These are phyloP conservation scores for Jaculus jaculus DNA, from an alignment of 2,113 vertebrate species.

Conservation along the genomic window DNA sequence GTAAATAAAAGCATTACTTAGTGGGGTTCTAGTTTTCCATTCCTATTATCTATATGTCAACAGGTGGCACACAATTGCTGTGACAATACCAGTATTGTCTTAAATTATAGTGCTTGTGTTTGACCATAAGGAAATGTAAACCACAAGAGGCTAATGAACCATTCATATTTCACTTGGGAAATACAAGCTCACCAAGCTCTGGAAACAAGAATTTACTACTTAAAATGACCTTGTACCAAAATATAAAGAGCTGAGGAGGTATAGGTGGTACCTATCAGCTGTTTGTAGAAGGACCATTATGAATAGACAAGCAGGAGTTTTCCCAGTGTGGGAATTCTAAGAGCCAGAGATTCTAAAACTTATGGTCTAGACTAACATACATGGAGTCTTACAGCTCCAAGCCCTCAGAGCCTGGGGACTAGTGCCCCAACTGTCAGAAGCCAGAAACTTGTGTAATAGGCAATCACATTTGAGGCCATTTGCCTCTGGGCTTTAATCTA, in stretches of 20 bases:
- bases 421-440: not conserved
- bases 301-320: no score
- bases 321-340: not conserved
- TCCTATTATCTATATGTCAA: not conserved
- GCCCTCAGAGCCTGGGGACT: not conserved
- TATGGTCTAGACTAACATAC: no score
- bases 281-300: not conserved
- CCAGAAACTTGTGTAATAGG: not conserved
- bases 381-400: not conserved
- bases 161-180: not conserved
- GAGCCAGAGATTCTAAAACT: not conserved
- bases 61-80: not conserved
- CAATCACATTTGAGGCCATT: rapidly evolving
- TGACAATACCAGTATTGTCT: not conserved
- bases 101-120: not conserved
- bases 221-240: not conserved
- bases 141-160: not conserved
- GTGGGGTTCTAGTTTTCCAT: not conserved
- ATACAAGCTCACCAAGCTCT: not conserved
- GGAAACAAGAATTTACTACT: not conserved
- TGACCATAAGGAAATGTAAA: not conserved
- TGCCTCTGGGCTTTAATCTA: not conserved
- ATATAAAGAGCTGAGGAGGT: not conserved
- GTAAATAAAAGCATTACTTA: not conserved
- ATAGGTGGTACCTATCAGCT: not conserved